A percentile compares a stretch with the other conserved stretches of the same genome.
Conservation (phyloP, 2,797 vertebrate genomes). For the Poeciliopsis infans region DNA sequence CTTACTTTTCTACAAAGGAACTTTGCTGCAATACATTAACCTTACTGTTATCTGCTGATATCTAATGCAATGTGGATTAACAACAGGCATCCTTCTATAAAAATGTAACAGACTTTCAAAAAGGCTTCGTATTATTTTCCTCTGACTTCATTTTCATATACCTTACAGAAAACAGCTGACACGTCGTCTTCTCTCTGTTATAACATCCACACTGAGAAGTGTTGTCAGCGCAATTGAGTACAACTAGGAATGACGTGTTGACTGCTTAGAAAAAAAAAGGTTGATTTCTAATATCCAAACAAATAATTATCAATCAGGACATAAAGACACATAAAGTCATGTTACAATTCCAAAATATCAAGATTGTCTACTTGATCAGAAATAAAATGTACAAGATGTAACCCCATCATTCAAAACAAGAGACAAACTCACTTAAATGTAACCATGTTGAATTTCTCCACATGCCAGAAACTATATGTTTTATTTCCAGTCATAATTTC, state of each 20-base stretch:
- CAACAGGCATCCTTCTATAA: neutral
- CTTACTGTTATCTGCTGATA: neutral
- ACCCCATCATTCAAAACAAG: neutral
- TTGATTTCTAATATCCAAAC: neutral
- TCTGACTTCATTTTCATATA: neutral
- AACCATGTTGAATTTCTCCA: neutral
- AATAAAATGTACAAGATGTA: neutral
- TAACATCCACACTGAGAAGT: neutral
- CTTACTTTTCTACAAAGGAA: neutral
- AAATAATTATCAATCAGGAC: neutral
- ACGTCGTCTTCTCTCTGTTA: neutral
- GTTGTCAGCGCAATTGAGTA: neutral
- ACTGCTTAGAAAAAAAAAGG: neutral
- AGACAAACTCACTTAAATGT: neutral
- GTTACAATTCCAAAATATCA: neutral
- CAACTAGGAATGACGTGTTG: neutral
- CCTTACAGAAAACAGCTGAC: neutral
- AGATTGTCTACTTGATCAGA: neutral
- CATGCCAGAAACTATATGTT: neutral
- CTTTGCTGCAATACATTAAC: neutral
- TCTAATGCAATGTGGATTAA: neutral
- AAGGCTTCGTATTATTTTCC: neutral
- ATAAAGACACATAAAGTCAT: neutral
- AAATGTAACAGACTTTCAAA: neutral
- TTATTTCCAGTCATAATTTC: conserved; percentile 1